A percentile compares a stretch with the other conserved stretches of the same genome.
Conservation (phyloP, 2,888 invertebrate species). For the Heliconius cydno region DNA sequence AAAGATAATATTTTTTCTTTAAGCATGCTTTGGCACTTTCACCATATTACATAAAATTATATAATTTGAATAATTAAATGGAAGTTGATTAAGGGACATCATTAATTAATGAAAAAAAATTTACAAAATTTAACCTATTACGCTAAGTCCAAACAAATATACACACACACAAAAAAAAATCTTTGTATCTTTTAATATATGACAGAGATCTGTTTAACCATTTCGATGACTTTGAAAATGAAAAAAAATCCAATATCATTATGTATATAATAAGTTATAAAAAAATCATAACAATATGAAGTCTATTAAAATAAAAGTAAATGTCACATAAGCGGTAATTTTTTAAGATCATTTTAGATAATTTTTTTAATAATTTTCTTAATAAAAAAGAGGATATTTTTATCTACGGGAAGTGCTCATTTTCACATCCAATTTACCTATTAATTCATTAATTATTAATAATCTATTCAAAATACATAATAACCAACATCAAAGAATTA, state of each 20-base stretch:
- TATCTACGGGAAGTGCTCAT: conserved; percentile 51
- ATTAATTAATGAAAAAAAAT: conserved; percentile 52
- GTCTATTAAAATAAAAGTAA: conserved; percentile 17
- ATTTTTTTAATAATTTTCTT: conserved; percentile 15
- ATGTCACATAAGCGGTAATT: conserved; percentile 9
- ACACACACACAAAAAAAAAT: conserved; percentile 67
- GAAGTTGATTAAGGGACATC: conserved; percentile 47
- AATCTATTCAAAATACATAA: conserved; percentile 59
- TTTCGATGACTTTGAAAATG: conserved; percentile 46
- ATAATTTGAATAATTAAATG: conserved; percentile 48
- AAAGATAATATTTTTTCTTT: conserved; percentile 38
- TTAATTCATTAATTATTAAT: conserved; percentile 52
- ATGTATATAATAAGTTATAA: neutral
- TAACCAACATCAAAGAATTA: conserved; percentile 74
- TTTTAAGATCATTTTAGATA: neutral
- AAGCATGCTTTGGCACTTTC: conserved; percentile 73
- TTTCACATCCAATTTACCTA: conserved; percentile 60
- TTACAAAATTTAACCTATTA: conserved; percentile 79
- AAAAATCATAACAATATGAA: neutral
- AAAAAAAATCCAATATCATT: conserved; percentile 11
- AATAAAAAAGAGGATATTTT: conserved; percentile 32
- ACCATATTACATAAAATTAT: conserved; percentile 59
- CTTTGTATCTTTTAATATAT: conserved; percentile 50
- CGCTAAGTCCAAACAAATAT: conserved; percentile 76
- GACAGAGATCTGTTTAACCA: conserved; percentile 65